Percentiles rank a stretch among this genome's conserved stretches.
phyloP scores from a whole-genome alignment of 2,797 vertebrate species.

The Danio albolineatus region DNA sequence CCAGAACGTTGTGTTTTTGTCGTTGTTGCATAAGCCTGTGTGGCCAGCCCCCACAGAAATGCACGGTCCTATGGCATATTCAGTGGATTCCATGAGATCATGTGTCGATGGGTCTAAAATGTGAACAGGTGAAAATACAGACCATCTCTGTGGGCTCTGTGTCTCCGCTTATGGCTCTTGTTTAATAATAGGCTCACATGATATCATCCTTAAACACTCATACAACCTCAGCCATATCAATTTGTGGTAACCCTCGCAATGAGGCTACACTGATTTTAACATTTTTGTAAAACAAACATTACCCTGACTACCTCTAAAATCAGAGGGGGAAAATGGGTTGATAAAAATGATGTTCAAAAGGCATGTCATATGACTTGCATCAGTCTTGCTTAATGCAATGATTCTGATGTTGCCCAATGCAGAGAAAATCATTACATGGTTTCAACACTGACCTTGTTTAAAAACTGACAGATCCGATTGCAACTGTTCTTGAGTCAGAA shows the following conservation, averaged over 20 bases:
- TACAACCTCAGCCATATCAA: not conserved
- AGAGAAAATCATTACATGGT: not conserved
- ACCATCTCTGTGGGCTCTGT: not conserved
- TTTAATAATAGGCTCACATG: not conserved
- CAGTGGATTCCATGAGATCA: conserved; percentile 17
- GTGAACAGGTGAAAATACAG: conserved; percentile 51
- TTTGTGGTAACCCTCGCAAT: not conserved
- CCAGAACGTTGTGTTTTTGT: conserved; percentile 66
- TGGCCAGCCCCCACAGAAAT: conserved; percentile 70
- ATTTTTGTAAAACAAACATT: not conserved
- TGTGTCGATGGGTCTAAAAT: conserved; percentile 52
- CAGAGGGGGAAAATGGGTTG: not conserved
- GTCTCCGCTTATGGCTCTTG: conserved; percentile 1
- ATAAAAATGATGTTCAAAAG: not conserved
- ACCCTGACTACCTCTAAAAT: not conserved
- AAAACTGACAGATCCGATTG: no score
- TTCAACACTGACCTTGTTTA: not conserved
- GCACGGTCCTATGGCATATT: conserved; percentile 37
- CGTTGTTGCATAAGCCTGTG: conserved; percentile 62
- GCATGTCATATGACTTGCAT: not conserved
- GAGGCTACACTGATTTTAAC: not conserved
- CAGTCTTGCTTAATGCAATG: not conserved
- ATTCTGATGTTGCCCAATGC: no score
- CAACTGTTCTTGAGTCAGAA: no score
- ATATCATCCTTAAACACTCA: not conserved